These are phyloP conservation scores for Gymnarchus niloticus DNA, from an alignment of 2,113 vertebrate species.

Conservation along the genomic window DNA sequence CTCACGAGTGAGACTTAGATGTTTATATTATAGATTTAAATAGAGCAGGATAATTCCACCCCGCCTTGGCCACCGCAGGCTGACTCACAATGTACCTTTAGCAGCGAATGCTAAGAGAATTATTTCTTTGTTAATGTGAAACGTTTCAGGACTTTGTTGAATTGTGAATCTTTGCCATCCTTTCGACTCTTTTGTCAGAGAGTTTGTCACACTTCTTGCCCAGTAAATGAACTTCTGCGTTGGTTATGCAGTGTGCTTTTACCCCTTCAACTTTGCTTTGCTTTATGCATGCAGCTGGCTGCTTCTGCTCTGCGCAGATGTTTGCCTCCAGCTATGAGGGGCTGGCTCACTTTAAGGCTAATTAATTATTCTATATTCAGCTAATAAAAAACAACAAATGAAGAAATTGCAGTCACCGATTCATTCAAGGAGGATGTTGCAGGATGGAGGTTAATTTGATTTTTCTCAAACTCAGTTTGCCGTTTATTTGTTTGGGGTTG, in stretches of 20 bases:
- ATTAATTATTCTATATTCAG: background rate
- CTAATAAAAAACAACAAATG: background rate
- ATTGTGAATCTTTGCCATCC: background rate
- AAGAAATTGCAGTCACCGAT: background rate
- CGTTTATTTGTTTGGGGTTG: background rate
- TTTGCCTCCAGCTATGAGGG: constrained; percentile 1
- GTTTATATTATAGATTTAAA: background rate
- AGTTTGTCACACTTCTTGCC: background rate
- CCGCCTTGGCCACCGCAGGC: background rate
- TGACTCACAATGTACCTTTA: background rate
- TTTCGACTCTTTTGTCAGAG: background rate
- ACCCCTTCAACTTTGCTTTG: background rate
- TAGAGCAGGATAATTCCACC: background rate
- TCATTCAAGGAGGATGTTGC: background rate
- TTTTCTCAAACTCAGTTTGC: background rate
- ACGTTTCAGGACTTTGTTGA: background rate
- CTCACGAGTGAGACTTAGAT: background rate
- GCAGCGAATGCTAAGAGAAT: background rate
- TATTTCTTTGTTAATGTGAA: background rate
- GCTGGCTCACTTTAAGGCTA: background rate
- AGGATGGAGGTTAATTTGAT: background rate
- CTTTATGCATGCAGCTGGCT: background rate
- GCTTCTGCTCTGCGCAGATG: background rate
- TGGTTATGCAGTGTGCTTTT: background rate
- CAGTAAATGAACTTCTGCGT: background rate